A percentile compares a stretch with the other conserved stretches of the same genome.
phyloP scores from a whole-genome alignment of 2,113 vertebrate species.

The Chlamydotis undulata region DNA sequence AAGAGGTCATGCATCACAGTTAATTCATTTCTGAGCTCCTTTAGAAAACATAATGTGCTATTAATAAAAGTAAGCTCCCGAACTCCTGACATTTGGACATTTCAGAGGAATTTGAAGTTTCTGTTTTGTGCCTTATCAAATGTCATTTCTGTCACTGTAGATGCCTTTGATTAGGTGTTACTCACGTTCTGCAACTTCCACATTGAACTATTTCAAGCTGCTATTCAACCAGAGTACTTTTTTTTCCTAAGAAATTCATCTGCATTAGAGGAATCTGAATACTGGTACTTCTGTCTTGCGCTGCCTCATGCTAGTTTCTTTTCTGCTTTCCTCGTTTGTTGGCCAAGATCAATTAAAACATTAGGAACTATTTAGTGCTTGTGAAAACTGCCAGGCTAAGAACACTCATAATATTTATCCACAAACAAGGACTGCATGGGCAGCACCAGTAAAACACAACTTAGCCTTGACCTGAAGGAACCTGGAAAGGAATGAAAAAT shows the following conservation, averaged over 20 bases:
- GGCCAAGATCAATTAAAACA: not conserved
- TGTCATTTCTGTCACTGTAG: not conserved
- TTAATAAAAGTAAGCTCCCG: not conserved
- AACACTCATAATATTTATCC: slow-evolving; percentile 32
- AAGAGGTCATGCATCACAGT: not conserved
- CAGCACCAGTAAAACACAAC: not conserved
- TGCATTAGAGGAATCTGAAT: not conserved
- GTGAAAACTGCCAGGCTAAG: slow-evolving; percentile 7
- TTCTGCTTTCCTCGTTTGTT: not conserved
- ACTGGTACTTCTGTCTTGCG: not conserved
- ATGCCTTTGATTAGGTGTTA: not conserved
- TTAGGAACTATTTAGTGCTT: not conserved
- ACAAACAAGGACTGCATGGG: not conserved
- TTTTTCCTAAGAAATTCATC: not conserved
- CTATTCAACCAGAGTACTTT: not conserved
- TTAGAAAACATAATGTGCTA: not conserved
- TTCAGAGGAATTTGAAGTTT: not conserved
- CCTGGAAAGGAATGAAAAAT: not conserved
- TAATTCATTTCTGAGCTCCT: not conserved
- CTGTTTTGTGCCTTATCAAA: not conserved
- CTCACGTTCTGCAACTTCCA: not conserved
- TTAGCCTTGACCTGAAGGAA: slow-evolving; percentile 1
- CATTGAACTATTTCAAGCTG: not conserved
- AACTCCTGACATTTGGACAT: not conserved
- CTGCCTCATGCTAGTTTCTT: not conserved